Percentiles rank a stretch among this genome's conserved stretches.
phyloP scores from a whole-genome alignment of 2,888 invertebrate genomes.

The Exephanes ischioxanthus region DNA sequence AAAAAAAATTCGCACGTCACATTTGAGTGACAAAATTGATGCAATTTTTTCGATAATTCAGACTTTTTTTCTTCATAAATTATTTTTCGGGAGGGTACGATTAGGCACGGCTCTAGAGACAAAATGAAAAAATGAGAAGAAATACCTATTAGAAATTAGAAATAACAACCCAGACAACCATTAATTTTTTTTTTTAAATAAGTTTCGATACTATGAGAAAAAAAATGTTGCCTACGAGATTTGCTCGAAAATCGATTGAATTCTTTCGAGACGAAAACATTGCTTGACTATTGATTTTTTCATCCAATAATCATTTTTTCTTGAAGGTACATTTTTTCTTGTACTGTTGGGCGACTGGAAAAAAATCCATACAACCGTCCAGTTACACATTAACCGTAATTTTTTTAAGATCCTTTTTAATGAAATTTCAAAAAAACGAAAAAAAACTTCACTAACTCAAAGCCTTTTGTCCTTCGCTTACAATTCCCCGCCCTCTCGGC shows the following conservation, averaged over 20 bases:
- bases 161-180: background rate
- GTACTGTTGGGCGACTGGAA: no score
- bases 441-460: background rate
- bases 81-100: no score
- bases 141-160: background rate
- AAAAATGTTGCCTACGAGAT: background rate
- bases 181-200: background rate
- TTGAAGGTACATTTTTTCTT: no score
- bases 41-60: no score
- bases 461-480: background rate
- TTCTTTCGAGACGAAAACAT: background rate
- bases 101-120: no score
- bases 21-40: no score
- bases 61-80: no score
- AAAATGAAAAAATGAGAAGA: no score
- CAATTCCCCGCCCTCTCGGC: background rate
- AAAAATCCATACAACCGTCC: no score
- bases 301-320: no score
- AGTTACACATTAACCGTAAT: background rate
- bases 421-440: background rate
- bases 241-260: background rate
- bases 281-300: background rate
- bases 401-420: background rate
- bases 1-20: no score
- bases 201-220: no score